Evolutionary conservation across 2,113 vertebrate genomes (phyloP), one percentile per base, ranked within the genome.

Genomic region (Dermatemys mawii): DNA sequence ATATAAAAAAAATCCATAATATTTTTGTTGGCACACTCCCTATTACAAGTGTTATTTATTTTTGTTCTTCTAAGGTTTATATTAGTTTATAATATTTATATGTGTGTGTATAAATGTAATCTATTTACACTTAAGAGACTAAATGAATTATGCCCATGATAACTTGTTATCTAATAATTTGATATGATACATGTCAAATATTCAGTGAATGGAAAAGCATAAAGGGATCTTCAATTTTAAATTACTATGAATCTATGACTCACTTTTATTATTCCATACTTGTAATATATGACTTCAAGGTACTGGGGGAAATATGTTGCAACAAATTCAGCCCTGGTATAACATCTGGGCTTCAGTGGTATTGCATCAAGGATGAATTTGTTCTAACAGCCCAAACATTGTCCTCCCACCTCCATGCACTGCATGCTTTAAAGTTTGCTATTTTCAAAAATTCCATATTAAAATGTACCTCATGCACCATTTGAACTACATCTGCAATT

Each of bases 31-130:
- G 3, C 67, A 53, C 17, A 78, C 11, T 88, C 8, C 87, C 80
- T 75, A 80, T 79, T 90, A 89, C 80, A 90, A 92, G 92, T 86
- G 17, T 48, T 87, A 90, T 8, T 63, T 92, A 86, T 86, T 91
- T 41, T 81, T 91, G 89, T 93, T 96, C 94, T 95, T 91, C 95
- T 75, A 80, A 80, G 92, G 70, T 97, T 97, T 97, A 41, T 96
- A 41, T 44, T 2, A 3, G n/a, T 83, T 93, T 82, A 29, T 78
- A 87, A 29, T 91, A 92, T 89, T 91, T 97, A 89, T 78, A 91
- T 84, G 0, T 87, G 91, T 92, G 92, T 41, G n/a, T 91, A 85
- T 78, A 88, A 94, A 86, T 84, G 14, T 38, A 91, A 94, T 85
- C 84, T 55, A 73, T 82, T 86, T 82, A 46, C 22, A 81, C 60